Evolutionary conservation across 2,797 vertebrate species (phyloP).

Genomic region (Gorsachius magnificus): DNA sequence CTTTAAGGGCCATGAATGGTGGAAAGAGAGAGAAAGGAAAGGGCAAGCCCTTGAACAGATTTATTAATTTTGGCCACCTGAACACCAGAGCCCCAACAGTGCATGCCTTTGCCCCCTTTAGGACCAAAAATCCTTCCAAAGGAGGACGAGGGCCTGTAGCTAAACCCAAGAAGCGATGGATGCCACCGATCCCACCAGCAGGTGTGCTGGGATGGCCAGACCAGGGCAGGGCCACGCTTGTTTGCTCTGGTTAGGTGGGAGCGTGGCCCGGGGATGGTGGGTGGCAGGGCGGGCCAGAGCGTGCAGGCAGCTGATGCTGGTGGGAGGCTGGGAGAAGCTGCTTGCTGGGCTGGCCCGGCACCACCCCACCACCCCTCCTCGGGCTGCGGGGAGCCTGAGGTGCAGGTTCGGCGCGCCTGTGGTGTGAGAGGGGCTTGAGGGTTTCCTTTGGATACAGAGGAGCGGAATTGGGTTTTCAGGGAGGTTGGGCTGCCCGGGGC

Average conservation of each 20-base stretch:
- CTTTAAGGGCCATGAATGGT: not conserved
- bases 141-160: not conserved
- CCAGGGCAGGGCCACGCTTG: accelerated
- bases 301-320: accelerated
- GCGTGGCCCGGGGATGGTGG: accelerated
- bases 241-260: accelerated
- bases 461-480: not conserved
- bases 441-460: not conserved
- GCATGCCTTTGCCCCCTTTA: not conserved
- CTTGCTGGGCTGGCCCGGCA: not conserved
- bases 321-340: not conserved
- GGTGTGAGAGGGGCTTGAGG: too few species aligned
- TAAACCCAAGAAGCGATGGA: not conserved
- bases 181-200: accelerated
- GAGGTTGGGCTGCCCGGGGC: not conserved
- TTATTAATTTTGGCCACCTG: not conserved
- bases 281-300: not conserved
- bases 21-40: not conserved
- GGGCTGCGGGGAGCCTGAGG: not conserved
- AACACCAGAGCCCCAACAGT: not conserved
- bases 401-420: accelerated
- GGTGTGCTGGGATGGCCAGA: not conserved
- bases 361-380: accelerated
- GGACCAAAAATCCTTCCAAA: not conserved
- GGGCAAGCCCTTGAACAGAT: accelerated